Conservation (phyloP, 2,797 vertebrate genomes). For the Tachyglossus aculeatus region DNA sequence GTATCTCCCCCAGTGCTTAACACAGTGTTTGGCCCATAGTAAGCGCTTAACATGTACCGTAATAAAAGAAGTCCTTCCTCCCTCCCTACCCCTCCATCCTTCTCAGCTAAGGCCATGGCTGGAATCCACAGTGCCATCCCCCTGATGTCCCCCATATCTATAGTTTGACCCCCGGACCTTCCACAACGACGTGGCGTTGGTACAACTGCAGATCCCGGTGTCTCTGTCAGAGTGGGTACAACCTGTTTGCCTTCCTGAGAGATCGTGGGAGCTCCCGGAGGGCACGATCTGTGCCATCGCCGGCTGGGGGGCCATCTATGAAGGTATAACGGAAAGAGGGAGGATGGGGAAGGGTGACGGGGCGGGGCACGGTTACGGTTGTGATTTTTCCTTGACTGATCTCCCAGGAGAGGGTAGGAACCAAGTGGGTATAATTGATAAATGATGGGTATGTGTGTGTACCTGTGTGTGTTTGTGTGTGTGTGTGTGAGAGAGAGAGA, state of each 20-base stretch:
- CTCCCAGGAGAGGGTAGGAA: too few relatives aligned
- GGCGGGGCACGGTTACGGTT: too few relatives aligned
- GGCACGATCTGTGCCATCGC: conserved; percentile 88
- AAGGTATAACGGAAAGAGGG: conserved; percentile 86
- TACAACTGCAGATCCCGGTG: conserved; percentile 85
- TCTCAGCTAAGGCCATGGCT: too few relatives aligned
- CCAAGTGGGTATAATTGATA: too few relatives aligned
- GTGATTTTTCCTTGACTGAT: too few relatives aligned
- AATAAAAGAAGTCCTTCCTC: background rate
- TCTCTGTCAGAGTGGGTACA: conserved; percentile 71
- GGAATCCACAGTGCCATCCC: background rate
- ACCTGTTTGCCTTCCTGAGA: conserved; percentile 88
- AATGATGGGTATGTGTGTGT: too few relatives aligned
- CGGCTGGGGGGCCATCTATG: conserved; percentile 93
- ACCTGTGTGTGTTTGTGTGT: too few relatives aligned
- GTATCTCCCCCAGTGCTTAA: too few relatives aligned
- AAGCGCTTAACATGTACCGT: too few relatives aligned
- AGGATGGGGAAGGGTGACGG: background rate
- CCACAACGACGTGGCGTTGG: conserved; percentile 89
- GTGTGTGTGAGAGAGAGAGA: too few relatives aligned
- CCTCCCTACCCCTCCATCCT: too few relatives aligned
- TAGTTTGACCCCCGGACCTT: conserved; percentile 94
- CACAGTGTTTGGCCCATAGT: too few relatives aligned
- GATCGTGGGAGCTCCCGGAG: conserved; percentile 75
- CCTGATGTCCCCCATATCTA: background rate